Conservation (phyloP, 1,140 invertebrate species). For the Microplitis mediator region DNA sequence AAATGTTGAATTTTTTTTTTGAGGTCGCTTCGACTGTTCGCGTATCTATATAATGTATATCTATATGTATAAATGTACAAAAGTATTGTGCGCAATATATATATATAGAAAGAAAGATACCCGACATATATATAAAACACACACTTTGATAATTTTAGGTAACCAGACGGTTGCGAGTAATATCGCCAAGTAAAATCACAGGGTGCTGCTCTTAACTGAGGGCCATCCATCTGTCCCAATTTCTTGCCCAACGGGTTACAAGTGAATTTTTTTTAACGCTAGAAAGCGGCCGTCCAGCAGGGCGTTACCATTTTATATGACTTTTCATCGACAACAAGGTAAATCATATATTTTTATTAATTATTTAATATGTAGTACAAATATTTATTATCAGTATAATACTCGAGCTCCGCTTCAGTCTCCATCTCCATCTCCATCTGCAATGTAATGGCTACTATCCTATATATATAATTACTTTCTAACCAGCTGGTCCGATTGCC, state of each 20-base stretch:
- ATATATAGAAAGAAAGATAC: background rate
- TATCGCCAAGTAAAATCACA: slow-evolving; percentile 21
- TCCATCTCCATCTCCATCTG: background rate
- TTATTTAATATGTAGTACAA: background rate
- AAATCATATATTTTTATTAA: slow-evolving; percentile 42
- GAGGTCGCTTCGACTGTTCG: background rate
- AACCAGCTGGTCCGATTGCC: too few relatives aligned
- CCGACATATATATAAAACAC: background rate
- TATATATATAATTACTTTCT: too few relatives aligned
- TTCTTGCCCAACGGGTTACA: slow-evolving; percentile 36
- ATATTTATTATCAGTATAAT: background rate
- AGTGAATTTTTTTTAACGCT: slow-evolving; percentile 57
- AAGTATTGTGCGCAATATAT: too few relatives aligned
- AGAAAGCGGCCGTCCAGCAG: slow-evolving; percentile 71
- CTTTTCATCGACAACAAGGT: slow-evolving; percentile 80
- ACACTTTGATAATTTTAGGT: slow-evolving; percentile 11
- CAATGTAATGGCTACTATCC: too few relatives aligned
- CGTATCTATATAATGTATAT: background rate
- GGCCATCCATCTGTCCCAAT: slow-evolving; percentile 55
- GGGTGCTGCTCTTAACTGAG: slow-evolving; percentile 39
- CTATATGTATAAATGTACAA: too few relatives aligned
- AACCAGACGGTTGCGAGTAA: slow-evolving; percentile 2
- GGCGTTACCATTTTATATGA: slow-evolving; percentile 85
- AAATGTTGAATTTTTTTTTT: background rate
- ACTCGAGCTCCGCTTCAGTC: too few relatives aligned